phyloP scores from a whole-genome alignment of 2,888 invertebrate species.

The Dendrolimus pini region DNA sequence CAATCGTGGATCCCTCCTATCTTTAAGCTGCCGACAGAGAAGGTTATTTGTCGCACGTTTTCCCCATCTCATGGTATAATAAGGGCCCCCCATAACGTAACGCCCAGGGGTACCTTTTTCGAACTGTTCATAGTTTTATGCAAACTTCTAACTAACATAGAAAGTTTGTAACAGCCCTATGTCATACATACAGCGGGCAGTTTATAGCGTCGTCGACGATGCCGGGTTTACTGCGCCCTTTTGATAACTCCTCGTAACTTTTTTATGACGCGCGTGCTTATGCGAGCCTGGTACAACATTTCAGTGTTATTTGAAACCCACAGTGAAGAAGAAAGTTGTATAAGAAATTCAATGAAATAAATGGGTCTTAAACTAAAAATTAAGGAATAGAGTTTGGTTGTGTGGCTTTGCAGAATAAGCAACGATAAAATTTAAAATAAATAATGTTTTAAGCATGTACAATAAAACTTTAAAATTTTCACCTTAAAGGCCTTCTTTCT shows the following conservation, averaged over 20 bases:
- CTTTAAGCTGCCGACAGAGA: not conserved
- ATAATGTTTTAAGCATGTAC: too few species aligned
- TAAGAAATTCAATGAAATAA: not conserved
- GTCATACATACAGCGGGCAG: slow-evolving; percentile 31
- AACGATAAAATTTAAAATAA: too few species aligned
- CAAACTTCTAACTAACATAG: slow-evolving; percentile 25
- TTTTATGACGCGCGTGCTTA: slow-evolving; percentile 56
- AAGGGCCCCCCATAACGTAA: not conserved
- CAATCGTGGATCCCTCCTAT: not conserved
- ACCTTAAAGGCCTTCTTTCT: too few species aligned
- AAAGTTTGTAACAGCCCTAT: slow-evolving; percentile 30
- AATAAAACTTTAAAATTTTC: too few species aligned
- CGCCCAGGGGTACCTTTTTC: slow-evolving; percentile 8
- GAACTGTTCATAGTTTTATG: slow-evolving; percentile 5
- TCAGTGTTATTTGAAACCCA: slow-evolving; percentile 20
- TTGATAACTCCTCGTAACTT: slow-evolving; percentile 63
- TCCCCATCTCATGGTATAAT: not conserved
- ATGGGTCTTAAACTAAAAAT: not conserved
- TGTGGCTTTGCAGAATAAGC: too few species aligned
- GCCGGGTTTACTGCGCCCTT: slow-evolving; percentile 52
- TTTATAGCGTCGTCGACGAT: slow-evolving; percentile 44
- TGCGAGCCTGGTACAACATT: slow-evolving; percentile 45
- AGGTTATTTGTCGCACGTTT: not conserved
- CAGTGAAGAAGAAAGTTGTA: not conserved
- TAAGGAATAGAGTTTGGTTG: too few species aligned